Percentiles rank a stretch among this genome's conserved stretches.
Conservation (phyloP, 2,113 vertebrate genomes). For the Tyto alba region DNA sequence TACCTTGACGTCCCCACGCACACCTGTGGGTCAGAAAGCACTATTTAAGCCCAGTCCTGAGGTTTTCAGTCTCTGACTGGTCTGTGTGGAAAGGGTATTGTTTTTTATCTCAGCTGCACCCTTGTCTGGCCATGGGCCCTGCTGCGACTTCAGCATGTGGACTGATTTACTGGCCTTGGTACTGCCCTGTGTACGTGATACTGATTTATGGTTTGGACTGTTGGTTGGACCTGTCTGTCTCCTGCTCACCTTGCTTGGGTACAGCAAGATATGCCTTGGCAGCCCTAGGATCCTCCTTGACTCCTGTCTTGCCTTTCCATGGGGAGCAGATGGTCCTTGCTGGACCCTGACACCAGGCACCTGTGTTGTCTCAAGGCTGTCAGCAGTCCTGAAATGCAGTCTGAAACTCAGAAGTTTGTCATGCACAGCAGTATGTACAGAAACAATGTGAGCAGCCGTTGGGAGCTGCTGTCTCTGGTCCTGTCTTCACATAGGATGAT, state of each 20-base stretch:
- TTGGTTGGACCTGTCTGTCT: background rate
- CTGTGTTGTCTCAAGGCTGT: background rate
- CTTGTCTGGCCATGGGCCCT: background rate
- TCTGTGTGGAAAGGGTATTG: accelerated
- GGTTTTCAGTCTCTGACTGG: accelerated
- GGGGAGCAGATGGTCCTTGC: background rate
- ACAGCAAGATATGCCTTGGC: background rate
- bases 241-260: background rate
- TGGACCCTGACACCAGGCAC: background rate
- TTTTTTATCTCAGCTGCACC: accelerated
- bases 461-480: background rate
- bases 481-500: background rate
- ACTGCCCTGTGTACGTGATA: background rate
- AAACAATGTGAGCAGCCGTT: background rate
- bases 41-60: background rate
- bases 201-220: background rate
- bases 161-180: background rate
- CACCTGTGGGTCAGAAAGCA: no score
- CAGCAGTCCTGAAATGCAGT: background rate
- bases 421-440: no score
- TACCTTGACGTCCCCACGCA: background rate
- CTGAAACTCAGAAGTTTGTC: background rate
- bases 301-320: background rate
- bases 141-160: background rate
- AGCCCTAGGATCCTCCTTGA: background rate